phyloP scores from a whole-genome alignment of 37 sponge, comb jelly and placozoan genomes.

The Aplysina aerophoba region DNA sequence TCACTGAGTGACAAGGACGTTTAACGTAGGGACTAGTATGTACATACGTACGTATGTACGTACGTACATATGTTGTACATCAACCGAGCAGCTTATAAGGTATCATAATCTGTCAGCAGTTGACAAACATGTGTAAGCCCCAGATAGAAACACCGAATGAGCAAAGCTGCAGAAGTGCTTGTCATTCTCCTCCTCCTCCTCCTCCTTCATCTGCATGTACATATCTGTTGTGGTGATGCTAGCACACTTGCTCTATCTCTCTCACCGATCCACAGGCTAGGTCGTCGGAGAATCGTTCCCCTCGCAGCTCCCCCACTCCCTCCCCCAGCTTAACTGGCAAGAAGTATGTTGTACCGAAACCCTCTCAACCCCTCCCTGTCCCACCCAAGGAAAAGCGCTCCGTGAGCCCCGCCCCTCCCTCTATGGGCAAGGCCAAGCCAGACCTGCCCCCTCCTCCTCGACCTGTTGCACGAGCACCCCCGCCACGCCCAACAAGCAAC shows the following conservation, averaged over 20 bases:
- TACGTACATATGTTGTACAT: too few relatives aligned
- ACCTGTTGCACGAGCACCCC: background rate
- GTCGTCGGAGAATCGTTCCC: background rate
- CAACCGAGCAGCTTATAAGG: too few relatives aligned
- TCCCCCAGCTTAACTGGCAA: background rate
- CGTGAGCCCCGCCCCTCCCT: background rate
- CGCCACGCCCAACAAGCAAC: background rate
- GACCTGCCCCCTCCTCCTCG: background rate
- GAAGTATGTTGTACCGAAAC: background rate
- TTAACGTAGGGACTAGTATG: too few relatives aligned
- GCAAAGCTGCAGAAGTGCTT: too few relatives aligned
- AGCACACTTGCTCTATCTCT: background rate
- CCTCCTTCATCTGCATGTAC: too few relatives aligned
- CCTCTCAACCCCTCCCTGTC: conserved; percentile 6
- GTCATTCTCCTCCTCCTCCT: too few relatives aligned
- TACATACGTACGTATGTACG: too few relatives aligned
- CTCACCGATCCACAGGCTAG: background rate
- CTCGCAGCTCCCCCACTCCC: background rate
- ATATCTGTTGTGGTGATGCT: too few relatives aligned
- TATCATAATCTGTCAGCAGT: too few relatives aligned
- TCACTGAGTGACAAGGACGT: too few relatives aligned
- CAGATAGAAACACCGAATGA: too few relatives aligned
- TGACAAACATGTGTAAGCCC: too few relatives aligned
- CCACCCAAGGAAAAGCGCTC: background rate
- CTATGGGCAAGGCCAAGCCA: background rate